Conservation (phyloP, 2,113 vertebrate genomes). For the Antigone vipio region DNA sequence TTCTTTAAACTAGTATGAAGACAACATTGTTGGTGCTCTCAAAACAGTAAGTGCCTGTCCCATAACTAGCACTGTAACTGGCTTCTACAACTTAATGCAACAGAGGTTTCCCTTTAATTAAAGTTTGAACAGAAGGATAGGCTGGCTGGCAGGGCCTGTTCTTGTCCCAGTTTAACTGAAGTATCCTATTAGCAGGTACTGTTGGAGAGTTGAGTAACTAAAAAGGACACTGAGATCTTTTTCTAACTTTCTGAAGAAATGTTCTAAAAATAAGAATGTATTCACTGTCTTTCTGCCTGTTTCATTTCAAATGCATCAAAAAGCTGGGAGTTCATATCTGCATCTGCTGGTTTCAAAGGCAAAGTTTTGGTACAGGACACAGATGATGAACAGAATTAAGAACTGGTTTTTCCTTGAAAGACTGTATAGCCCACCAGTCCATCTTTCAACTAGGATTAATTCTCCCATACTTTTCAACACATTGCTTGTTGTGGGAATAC, state of each 20-base stretch:
- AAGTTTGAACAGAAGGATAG: not conserved
- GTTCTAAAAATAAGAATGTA: constrained; percentile 1
- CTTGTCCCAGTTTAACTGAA: constrained; percentile 17
- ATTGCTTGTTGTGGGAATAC: not conserved
- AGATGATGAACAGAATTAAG: not conserved
- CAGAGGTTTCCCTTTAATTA: not conserved
- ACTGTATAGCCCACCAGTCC: not conserved
- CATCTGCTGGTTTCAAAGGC: constrained; percentile 1
- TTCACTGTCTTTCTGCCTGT: not conserved
- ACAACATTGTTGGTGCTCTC: not conserved
- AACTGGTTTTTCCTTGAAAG: constrained; percentile 2
- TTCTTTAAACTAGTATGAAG: not conserved
- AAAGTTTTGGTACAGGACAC: not conserved
- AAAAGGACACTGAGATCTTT: not conserved
- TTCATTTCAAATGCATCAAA: constrained; percentile 20
- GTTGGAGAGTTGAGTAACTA: not conserved
- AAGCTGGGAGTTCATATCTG: not conserved
- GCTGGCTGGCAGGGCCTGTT: not conserved
- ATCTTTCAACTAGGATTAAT: not conserved
- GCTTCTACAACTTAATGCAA: not conserved
- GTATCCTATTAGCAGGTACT: not conserved
- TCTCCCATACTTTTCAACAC: not conserved
- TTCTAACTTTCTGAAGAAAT: constrained; percentile 15
- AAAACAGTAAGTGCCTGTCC: not conserved
- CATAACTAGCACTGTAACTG: not conserved